Evolutionary conservation across 1,140 invertebrate species (phyloP).

Genomic region (Apis laboriosa): DNA sequence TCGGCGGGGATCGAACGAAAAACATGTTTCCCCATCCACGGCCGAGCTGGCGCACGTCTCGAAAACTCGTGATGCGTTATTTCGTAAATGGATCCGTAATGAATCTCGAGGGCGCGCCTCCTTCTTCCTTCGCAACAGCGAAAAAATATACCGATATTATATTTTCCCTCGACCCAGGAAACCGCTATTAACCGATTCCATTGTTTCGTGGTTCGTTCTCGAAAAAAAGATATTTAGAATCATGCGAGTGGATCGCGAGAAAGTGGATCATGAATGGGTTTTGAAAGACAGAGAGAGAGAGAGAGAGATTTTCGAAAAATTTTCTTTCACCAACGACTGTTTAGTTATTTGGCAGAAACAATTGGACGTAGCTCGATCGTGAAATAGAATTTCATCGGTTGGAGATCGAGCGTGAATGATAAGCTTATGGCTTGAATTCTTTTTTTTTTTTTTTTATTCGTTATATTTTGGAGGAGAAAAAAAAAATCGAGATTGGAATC

Average conservation of each 20-base stretch:
- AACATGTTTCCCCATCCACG: neutral
- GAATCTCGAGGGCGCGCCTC: neutral
- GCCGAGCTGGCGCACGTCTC: neutral
- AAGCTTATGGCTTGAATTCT: no score
- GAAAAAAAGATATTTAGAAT: neutral
- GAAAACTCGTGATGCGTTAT: neutral
- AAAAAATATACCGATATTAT: neutral
- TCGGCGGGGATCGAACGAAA: neutral
- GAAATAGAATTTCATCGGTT: slow-evolving; percentile 5
- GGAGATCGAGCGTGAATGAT: neutral
- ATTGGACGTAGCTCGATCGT: neutral
- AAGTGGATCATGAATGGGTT: slow-evolving; percentile 6
- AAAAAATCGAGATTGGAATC: no score
- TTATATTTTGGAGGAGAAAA: no score
- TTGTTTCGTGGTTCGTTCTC: neutral
- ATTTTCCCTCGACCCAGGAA: neutral
- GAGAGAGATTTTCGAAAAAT: neutral
- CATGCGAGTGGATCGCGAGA: neutral
- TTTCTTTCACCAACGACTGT: neutral
- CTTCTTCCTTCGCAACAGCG: neutral
- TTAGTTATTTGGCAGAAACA: slow-evolving; percentile 21
- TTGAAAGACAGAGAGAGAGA: neutral
- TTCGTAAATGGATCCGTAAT: neutral
- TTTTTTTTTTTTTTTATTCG: neutral
- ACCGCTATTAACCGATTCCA: slow-evolving; percentile 7